A percentile compares a stretch with the other conserved stretches of the same genome.
Conservation (phyloP, 1,140 invertebrate genomes). For the Hycleus cichorii region DNA sequence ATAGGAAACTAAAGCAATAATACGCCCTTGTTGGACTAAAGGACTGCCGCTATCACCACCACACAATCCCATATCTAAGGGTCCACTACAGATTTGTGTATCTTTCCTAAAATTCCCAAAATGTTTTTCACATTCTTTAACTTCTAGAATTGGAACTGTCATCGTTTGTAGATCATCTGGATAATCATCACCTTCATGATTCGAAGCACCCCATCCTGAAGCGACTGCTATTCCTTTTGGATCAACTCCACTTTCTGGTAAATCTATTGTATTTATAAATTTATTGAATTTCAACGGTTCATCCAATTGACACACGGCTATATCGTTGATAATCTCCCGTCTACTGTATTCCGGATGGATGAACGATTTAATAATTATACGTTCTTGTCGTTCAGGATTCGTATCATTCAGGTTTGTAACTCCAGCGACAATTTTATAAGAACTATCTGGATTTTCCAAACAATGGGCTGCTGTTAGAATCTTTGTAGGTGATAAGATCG, state of each 20-base stretch:
- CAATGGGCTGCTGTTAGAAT: constrained; percentile 62
- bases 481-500: constrained; percentile 49
- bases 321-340: constrained; percentile 51
- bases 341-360: constrained; percentile 44
- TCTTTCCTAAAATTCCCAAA: not conserved
- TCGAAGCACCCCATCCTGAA: constrained; percentile 43
- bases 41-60: constrained; percentile 37
- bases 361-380: constrained; percentile 36
- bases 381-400: constrained; percentile 39
- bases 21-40: too few relatives aligned
- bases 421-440: constrained; percentile 36
- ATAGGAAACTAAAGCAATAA: too few relatives aligned
- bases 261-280: constrained; percentile 43
- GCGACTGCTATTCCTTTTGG: constrained; percentile 24
- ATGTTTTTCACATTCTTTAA: not conserved
- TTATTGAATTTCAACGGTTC: constrained; percentile 46
- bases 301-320: constrained; percentile 52
- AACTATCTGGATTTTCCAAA: constrained; percentile 25
- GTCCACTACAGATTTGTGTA: not conserved
- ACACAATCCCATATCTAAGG: constrained; percentile 48
- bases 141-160: constrained; percentile 17
- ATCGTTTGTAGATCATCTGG: constrained; percentile 40
- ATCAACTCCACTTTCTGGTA: constrained; percentile 35
- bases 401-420: constrained; percentile 33
- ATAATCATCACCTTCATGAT: constrained; percentile 26